phyloP scores from a whole-genome alignment of 2,888 invertebrate species.

The Euzetes globulus region DNA sequence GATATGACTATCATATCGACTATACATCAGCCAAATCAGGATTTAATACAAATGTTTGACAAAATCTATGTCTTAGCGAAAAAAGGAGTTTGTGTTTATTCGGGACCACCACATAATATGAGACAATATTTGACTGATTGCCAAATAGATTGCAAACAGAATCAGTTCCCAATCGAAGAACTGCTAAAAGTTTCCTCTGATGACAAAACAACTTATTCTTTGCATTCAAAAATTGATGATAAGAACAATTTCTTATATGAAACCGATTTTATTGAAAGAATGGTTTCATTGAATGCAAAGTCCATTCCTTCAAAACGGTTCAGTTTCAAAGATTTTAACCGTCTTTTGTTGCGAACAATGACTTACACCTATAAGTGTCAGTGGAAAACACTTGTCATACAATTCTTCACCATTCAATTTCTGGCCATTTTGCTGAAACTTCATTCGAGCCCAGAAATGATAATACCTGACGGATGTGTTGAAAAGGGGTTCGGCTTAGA shows the following conservation, averaged over 20 bases:
- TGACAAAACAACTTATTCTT: too few relatives aligned
- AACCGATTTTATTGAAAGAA: not conserved
- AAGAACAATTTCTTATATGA: too few relatives aligned
- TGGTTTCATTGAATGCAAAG: not conserved
- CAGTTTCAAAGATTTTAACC: not conserved
- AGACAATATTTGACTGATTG: not conserved
- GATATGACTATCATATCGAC: not conserved
- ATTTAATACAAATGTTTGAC: not conserved
- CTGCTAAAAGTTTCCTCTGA: not conserved
- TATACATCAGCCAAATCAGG: slow-evolving; percentile 3
- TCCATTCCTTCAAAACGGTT: not conserved
- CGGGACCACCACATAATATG: not conserved
- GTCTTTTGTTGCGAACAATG: not conserved
- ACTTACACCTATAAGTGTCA: not conserved
- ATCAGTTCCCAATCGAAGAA: not conserved
- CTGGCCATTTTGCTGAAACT: not conserved
- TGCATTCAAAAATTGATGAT: too few relatives aligned
- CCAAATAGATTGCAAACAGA: not conserved
- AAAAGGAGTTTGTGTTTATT: not conserved
- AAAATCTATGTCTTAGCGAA: not conserved
- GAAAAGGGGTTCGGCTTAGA: not conserved
- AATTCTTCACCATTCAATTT: not conserved
- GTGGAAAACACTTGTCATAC: not conserved
- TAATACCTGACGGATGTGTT: not conserved
- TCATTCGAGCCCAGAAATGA: not conserved